Conservation (phyloP, 2,888 invertebrate species). For the Drosophila buzzatii region DNA sequence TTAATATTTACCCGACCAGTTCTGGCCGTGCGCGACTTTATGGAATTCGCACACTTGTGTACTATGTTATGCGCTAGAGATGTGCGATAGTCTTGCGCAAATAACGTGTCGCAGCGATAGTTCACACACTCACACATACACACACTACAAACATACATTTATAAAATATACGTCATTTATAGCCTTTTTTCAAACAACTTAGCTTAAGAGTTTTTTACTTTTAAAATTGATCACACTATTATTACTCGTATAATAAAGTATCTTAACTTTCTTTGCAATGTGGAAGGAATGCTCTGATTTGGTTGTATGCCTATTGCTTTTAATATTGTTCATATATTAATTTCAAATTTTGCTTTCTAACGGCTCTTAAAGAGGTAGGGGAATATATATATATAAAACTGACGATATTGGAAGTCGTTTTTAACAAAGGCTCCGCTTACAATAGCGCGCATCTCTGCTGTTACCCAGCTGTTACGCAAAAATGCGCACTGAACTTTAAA, state of each 20-base stretch:
- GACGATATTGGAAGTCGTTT: neutral
- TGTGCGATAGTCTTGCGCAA: slow-evolving; percentile 22
- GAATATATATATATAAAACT: neutral
- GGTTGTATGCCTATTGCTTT: no score
- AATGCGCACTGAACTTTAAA: neutral
- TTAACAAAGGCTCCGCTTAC: slow-evolving; percentile 1
- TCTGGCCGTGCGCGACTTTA: slow-evolving; percentile 55
- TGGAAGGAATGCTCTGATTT: neutral
- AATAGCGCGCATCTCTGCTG: slow-evolving; percentile 19
- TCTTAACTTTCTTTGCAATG: no score
- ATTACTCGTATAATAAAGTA: neutral
- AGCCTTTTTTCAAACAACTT: neutral
- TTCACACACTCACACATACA: neutral
- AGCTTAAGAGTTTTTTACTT: neutral
- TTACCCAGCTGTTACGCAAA: neutral
- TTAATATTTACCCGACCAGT: slow-evolving; percentile 59
- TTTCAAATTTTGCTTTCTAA: neutral
- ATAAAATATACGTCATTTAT: no score
- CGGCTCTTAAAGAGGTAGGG: no score
- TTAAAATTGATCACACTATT: neutral
- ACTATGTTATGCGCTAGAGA: slow-evolving; percentile 44
- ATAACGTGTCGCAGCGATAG: slow-evolving; percentile 9
- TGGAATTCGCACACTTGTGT: slow-evolving; percentile 56
- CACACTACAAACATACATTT: no score
- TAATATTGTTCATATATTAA: no score